Evolutionary conservation across 2,113 vertebrate genomes (phyloP).

Genomic region (Eira barbara): DNA sequence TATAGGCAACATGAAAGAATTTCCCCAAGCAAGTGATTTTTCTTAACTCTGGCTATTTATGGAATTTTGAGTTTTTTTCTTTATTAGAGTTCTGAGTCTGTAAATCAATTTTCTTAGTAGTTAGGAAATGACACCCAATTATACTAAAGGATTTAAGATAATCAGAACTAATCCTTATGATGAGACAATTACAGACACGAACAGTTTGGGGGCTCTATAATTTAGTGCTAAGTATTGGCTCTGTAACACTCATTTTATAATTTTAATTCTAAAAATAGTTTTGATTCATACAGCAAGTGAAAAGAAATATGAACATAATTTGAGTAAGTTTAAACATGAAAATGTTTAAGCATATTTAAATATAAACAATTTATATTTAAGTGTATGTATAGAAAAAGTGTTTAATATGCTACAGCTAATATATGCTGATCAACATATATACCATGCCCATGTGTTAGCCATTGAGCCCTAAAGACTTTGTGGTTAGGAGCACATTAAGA

Average conservation of each 20-base stretch:
- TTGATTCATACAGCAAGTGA: not conserved
- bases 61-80: slow-evolving; percentile 42
- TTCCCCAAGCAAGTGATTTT: slow-evolving; percentile 33
- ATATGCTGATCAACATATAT: not conserved
- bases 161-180: slow-evolving; percentile 29
- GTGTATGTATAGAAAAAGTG: not conserved
- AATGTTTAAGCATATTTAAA: slow-evolving; percentile 32
- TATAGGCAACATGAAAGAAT: slow-evolving; percentile 7
- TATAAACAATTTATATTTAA: not conserved
- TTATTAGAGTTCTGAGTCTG: slow-evolving; percentile 11
- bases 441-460: not conserved
- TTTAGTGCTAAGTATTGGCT: not conserved
- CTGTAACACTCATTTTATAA: not conserved
- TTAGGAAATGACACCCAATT: slow-evolving; percentile 46
- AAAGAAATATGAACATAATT: slow-evolving; percentile 10
- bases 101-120: slow-evolving; percentile 32
- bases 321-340: slow-evolving; percentile 33
- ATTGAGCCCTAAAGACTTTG: not conserved
- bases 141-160: not conserved
- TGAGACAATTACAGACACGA: not conserved
- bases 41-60: not conserved
- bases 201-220: not conserved
- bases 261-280: slow-evolving; percentile 42
- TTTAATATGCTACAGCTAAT: not conserved
- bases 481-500: not conserved